Base-by-base conservation (phyloP, 1,140 invertebrate genomes). In the Heliconius melpomene region DNA sequence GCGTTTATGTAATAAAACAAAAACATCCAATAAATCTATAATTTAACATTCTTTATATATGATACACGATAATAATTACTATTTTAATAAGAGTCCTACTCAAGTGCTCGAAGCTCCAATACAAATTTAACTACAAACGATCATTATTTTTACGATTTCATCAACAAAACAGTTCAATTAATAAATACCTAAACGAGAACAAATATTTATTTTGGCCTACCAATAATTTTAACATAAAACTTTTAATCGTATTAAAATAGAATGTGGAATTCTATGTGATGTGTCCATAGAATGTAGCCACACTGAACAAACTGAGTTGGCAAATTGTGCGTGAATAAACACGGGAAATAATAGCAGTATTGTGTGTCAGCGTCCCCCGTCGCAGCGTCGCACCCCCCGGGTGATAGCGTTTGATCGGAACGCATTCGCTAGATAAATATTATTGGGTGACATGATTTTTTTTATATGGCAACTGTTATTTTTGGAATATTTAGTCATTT, bases 301-400 rank as follows among this genome's bases (percentile, higher is more conserved):
- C 78, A 70, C 85, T 87, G 86, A 88, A 90, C 88, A 90, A 89
- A 90, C 90, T 79, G 78, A 80, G 71, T 78, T 82, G 77, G 88
- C 90, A 92, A 92, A 92, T 91, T 91, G 91, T 90, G 87, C 90
- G 89, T 92, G 90, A 82, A 86, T 86, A 94, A 95, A 95, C 93
- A 95, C 88, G 87, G 92, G 91, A 89, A 89, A 94, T 93, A 92
- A 94, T 90, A 88, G 88, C 79, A 66, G 88, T 87, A 89, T 89
- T 90, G 87, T 90, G 86, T 88, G 87, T 85, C 85, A 72, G 79
- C 79, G 83, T 79, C 85, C 77, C 86, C 86, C 85, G 74, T 70
- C 50, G 75, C 50, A 72, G 23, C 60, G 75, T 23, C 54, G 32
- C n/a, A n/a, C n/a, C n/a, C n/a, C n/a, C n/a, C n/a, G 57, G 75